Evolutionary conservation across 2,113 vertebrate genomes (phyloP).

Genomic region (Channa argus): DNA sequence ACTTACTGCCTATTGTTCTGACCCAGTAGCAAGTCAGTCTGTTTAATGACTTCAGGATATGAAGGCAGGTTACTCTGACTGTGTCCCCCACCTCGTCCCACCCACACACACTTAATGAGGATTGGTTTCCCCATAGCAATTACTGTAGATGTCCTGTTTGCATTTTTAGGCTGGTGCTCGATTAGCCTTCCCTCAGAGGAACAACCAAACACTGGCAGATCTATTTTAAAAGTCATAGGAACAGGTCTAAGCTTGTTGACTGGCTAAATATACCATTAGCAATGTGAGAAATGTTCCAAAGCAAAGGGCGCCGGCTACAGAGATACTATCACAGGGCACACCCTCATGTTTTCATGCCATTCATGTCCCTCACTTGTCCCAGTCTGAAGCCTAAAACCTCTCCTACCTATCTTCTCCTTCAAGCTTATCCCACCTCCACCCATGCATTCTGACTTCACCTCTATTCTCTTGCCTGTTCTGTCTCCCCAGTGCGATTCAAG

Average conservation of each 20-base stretch:
- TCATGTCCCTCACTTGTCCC: conserved; percentile 56
- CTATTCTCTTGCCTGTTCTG: conserved; percentile 29
- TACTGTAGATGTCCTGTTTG: conserved; percentile 75
- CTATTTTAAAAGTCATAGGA: conserved; percentile 78
- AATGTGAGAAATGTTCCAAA: conserved; percentile 81
- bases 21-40: conserved; percentile 14
- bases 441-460: conserved; percentile 43
- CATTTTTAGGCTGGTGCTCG: conserved; percentile 68
- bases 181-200: conserved; percentile 47
- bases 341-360: conserved; percentile 70
- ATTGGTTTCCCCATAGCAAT: conserved; percentile 64
- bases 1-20: conserved; percentile 46
- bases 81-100: conserved; percentile 20
- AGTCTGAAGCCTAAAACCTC: conserved; percentile 40
- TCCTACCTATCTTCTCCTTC: conserved; percentile 54
- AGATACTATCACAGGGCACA: conserved; percentile 80
- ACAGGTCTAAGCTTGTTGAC: conserved; percentile 78
- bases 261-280: conserved; percentile 80
- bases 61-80: conserved; percentile 49
- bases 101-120: conserved; percentile 53
- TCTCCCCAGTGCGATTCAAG: conserved; percentile 57
- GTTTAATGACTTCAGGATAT: conserved; percentile 60
- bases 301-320: conserved; percentile 71
- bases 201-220: conserved; percentile 71
- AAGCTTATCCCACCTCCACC: conserved; percentile 49